Percentiles rank a stretch among this genome's conserved stretches.
phyloP scores from a whole-genome alignment of 1,140 invertebrate genomes.

The Heliconius melpomene region DNA sequence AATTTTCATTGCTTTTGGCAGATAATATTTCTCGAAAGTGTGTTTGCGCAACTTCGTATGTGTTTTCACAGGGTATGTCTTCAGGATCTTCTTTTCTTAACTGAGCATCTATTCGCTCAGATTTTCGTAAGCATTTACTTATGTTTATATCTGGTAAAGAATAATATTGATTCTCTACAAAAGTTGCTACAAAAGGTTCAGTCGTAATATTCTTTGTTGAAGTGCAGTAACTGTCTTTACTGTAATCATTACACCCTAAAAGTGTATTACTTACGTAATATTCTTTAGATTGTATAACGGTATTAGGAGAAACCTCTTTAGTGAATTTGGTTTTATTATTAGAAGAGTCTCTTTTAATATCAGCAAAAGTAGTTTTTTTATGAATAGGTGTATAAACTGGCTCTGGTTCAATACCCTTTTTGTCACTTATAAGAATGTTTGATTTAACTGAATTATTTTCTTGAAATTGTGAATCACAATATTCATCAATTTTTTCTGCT shows the following conservation, averaged over 20 bases:
- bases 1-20: conserved; percentile 62
- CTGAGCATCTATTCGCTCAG: conserved; percentile 85
- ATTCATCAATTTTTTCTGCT: conserved; percentile 80
- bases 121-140: conserved; percentile 84
- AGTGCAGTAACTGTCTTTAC: conserved; percentile 60
- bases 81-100: conserved; percentile 80
- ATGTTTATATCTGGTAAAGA: conserved; percentile 86
- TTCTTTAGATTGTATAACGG: conserved; percentile 48
- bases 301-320: conserved; percentile 50
- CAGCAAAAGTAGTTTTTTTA: conserved; percentile 73
- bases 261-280: conserved; percentile 66
- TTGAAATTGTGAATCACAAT: conserved; percentile 76
- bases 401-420: conserved; percentile 54
- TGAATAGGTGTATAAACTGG: conserved; percentile 71
- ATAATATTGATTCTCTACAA: conserved; percentile 85
- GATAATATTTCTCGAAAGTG: conserved; percentile 69
- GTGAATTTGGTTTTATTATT: conserved; percentile 54
- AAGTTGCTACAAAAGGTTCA: conserved; percentile 79
- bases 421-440: conserved; percentile 49
- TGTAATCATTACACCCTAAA: conserved; percentile 61
- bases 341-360: conserved; percentile 66
- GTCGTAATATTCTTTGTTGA: conserved; percentile 78
- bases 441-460: conserved; percentile 62
- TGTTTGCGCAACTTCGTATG: conserved; percentile 70
- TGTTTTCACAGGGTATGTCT: conserved; percentile 71